phyloP scores from a whole-genome alignment of 2,113 vertebrate genomes.

The Okapia johnstoni region DNA sequence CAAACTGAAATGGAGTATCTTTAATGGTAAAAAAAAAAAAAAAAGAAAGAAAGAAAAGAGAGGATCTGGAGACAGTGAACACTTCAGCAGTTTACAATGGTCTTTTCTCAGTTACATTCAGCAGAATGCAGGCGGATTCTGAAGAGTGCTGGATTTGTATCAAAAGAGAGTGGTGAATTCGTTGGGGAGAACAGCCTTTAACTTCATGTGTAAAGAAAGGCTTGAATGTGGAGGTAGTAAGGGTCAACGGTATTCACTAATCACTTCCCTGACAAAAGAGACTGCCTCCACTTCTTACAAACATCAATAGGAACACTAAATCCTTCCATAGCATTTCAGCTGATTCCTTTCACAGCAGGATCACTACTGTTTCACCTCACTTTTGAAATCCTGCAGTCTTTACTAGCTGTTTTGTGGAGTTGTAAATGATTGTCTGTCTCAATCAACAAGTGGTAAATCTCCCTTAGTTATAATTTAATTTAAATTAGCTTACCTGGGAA shows the following conservation, averaged over 20 bases:
- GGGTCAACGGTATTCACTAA: constrained; percentile 72
- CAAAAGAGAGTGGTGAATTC: constrained; percentile 38
- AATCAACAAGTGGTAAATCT: constrained; percentile 72
- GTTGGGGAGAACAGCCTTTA: constrained; percentile 55
- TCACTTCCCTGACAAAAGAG: constrained; percentile 71
- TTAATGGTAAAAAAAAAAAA: constrained; percentile 42
- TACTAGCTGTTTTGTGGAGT: constrained; percentile 58
- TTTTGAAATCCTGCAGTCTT: constrained; percentile 69
- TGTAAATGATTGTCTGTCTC: constrained; percentile 71
- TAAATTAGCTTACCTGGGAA: constrained; percentile 75
- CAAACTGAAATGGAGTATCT: constrained; percentile 53
- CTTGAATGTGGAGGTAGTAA: constrained; percentile 66
- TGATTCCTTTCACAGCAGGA: constrained; percentile 78
- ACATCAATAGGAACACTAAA: constrained; percentile 77
- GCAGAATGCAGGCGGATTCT: neutral
- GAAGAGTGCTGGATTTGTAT: neutral
- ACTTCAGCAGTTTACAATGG: constrained; percentile 39
- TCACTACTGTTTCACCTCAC: constrained; percentile 70
- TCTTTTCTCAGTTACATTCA: constrained; percentile 50
- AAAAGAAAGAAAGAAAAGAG: neutral
- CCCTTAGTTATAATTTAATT: constrained; percentile 74
- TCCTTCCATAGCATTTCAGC: constrained; percentile 71
- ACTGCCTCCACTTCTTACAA: constrained; percentile 70
- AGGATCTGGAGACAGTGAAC: constrained; percentile 34
- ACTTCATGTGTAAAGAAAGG: constrained; percentile 41